These are phyloP conservation scores for Thamnophis sirtalis DNA, from an alignment of 2,113 vertebrate genomes.

Conservation along the genomic window DNA sequence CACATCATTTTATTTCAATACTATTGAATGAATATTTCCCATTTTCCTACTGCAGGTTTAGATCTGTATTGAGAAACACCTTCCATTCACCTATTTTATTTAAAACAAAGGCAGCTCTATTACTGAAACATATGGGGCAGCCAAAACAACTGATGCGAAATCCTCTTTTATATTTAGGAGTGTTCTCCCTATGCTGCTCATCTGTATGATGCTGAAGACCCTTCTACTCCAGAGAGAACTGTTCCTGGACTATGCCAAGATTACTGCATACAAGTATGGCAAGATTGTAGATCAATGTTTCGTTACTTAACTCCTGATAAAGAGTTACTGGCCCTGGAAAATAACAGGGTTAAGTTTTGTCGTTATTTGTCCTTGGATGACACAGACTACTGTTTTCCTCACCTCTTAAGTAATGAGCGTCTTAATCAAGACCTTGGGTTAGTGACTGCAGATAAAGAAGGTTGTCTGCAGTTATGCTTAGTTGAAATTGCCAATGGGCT, in stretches of 20 bases:
- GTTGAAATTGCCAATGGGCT: constrained; percentile 86
- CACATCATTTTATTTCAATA: neutral
- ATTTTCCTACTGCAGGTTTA: neutral
- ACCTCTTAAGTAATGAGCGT: constrained; percentile 73
- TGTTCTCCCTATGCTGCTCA: constrained; percentile 95
- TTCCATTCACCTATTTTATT: neutral
- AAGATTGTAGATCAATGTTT: constrained; percentile 74
- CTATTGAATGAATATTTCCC: neutral
- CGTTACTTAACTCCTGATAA: constrained; percentile 72
- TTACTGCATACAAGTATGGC: constrained; percentile 83
- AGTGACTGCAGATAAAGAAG: constrained; percentile 71
- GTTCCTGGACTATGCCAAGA: constrained; percentile 89
- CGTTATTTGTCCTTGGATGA: constrained; percentile 79
- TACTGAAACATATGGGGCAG: neutral
- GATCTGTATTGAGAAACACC: neutral
- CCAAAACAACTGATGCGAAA: neutral
- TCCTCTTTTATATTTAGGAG: constrained; percentile 70
- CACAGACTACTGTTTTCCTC: constrained; percentile 89
- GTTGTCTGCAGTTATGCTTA: constrained; percentile 91
- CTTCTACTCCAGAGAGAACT: constrained; percentile 77
- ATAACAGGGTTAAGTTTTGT: constrained; percentile 73
- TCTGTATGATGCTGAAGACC: constrained; percentile 88
- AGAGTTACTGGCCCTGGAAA: constrained; percentile 63
- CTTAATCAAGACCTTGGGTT: constrained; percentile 83
- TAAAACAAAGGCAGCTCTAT: neutral